Evolutionary conservation across 2,888 invertebrate genomes (phyloP).

Genomic region (Tetranychus truncatus): DNA sequence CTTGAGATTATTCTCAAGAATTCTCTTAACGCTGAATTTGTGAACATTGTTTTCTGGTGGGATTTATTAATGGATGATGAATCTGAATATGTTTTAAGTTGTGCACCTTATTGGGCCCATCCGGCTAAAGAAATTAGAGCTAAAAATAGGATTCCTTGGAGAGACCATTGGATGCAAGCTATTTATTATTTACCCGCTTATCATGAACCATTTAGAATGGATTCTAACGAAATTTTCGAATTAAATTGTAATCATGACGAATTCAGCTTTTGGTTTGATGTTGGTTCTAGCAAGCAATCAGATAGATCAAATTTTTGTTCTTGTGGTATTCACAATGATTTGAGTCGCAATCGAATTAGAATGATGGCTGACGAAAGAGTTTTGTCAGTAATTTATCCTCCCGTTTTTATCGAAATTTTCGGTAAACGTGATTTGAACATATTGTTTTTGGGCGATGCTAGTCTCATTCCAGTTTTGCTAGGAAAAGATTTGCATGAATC

Average conservation of each 20-base stretch:
- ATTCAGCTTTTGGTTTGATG: conserved; percentile 76
- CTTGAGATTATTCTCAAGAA: conserved; percentile 40
- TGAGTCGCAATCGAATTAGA: conserved; percentile 62
- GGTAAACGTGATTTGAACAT: neutral
- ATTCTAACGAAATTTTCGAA: conserved; percentile 41
- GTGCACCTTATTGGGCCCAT: conserved; percentile 80
- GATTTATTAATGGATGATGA: conserved; percentile 74
- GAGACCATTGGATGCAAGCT: conserved; percentile 99
- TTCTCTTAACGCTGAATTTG: conserved; percentile 39
- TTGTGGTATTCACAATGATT: conserved; percentile 58
- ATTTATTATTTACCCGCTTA: conserved; percentile 60
- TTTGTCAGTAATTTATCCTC: neutral
- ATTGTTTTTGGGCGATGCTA: conserved; percentile 53
- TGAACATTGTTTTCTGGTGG: conserved; percentile 89
- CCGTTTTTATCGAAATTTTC: neutral
- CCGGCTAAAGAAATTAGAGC: conserved; percentile 32
- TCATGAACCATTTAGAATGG: conserved; percentile 38
- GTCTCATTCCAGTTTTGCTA: conserved; percentile 53
- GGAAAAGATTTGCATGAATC: conserved; percentile 41
- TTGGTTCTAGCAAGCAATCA: conserved; percentile 33
- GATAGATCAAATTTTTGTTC: conserved; percentile 46
- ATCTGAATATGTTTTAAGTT: conserved; percentile 49
- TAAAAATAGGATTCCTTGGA: conserved; percentile 48
- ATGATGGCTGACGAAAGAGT: conserved; percentile 53
- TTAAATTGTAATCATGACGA: conserved; percentile 70